phyloP scores from a whole-genome alignment of 2,113 vertebrate genomes.

The Neotoma lepida region DNA sequence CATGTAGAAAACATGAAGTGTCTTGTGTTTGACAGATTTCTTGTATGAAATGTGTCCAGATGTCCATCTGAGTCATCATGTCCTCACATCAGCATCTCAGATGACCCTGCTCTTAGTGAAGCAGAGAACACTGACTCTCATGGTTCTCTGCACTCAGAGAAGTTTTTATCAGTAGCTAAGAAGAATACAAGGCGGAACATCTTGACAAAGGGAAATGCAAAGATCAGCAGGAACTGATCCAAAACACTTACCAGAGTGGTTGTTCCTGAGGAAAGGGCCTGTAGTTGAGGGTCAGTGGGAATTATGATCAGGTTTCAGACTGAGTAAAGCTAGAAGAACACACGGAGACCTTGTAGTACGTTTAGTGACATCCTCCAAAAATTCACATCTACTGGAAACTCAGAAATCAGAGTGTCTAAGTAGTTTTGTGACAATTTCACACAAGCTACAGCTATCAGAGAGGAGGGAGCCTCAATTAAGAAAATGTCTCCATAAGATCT shows the following conservation, averaged over 20 bases:
- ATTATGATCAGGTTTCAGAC: neutral
- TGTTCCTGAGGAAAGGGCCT: neutral
- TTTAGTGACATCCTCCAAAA: neutral
- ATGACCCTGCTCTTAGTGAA: neutral
- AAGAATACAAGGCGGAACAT: neutral
- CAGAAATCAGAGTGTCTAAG: neutral
- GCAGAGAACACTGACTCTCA: neutral
- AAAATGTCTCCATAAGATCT: neutral
- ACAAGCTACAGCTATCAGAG: neutral
- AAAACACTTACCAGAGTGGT: neutral
- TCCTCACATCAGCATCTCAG: neutral
- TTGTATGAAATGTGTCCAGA: neutral
- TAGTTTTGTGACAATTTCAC: neutral
- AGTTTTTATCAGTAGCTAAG: neutral
- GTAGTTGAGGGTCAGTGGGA: rapidly evolving
- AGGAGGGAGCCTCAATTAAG: neutral
- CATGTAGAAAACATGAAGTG: neutral
- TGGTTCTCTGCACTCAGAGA: neutral
- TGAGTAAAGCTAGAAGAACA: neutral
- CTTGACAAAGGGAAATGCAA: neutral
- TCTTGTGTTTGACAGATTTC: rapidly evolving
- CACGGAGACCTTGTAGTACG: neutral
- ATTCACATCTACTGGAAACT: neutral
- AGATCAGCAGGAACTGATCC: neutral
- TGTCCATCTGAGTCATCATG: neutral